Percentiles rank a stretch among this genome's conserved stretches.
Conservation (phyloP, 2,797 vertebrate genomes). For the Aulostomus chinensis region DNA sequence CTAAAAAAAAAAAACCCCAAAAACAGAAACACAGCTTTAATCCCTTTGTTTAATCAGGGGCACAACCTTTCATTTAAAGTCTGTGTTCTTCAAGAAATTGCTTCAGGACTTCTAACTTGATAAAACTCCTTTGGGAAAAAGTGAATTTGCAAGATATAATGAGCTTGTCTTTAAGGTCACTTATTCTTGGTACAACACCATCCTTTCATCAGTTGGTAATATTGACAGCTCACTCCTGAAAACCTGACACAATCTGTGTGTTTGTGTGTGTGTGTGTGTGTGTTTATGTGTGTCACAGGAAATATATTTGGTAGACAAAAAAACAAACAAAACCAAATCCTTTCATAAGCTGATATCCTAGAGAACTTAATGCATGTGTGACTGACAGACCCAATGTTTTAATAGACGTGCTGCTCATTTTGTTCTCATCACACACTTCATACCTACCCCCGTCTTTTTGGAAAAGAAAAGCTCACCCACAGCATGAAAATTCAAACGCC, state of each 20-base stretch:
- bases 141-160: not conserved
- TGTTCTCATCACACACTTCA: not conserved
- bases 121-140: not conserved
- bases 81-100: not conserved
- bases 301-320: not conserved
- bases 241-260: conserved; percentile 6
- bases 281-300: no score
- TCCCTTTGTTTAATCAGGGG: not conserved
- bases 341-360: not conserved
- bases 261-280: not conserved
- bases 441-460: not conserved
- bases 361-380: not conserved
- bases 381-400: conserved; percentile 2
- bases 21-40: no score
- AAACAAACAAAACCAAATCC: not conserved
- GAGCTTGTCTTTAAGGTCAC: conserved; percentile 1
- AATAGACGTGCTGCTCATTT: not conserved
- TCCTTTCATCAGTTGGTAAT: conserved; percentile 3
- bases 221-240: conserved; percentile 1
- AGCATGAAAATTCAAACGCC: not conserved
- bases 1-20: no score
- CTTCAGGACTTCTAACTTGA: no score
- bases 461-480: no score
- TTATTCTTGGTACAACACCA: not conserved
- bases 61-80: not conserved